Evolutionary conservation across 2,888 invertebrate species (phyloP), one percentile per base, ranked within the genome.

Genomic region (Odontocerum albicorne): DNA sequence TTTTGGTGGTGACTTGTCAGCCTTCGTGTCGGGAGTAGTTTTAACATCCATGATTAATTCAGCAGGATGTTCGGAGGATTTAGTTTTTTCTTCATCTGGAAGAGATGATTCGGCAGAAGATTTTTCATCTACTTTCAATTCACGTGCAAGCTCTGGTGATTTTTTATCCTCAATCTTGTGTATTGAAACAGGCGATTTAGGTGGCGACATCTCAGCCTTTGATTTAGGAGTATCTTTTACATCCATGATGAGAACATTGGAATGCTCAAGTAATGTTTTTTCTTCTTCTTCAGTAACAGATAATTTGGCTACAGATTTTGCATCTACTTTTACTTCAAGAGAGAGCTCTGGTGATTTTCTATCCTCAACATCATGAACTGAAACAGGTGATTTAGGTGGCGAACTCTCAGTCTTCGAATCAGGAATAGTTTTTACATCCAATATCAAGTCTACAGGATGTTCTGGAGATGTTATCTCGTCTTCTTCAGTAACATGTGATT

Each of bases 381-480:
- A 4, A 49, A 2, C 40, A 16, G 32, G 40, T 27, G 40, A 44
- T 27, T 13, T 44, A 17, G 31, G 15, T 13, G 46, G 19, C 6
- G 46, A 15, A 20, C 13, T 13, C n/a, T 21, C 12, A 16, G 20
- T 13, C 12, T 15, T 13, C 13, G 20, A 21, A 8, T 20, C 27
- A 10, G 10, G 21, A 15, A 22, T 19, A 21, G n/a, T n/a, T 44
- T 19, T 39, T 6, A 10, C 47, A 51, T 49, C 42, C n/a, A 6
- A 10, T 4, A 13, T 35, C 35, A 12, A 12, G 12, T 6, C 6
- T 7, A 12, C 4, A 10, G 35, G 12, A 7, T 7, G 6, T 6
- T 6, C 12, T 7, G 6, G n/a, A 35, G 12, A 10, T 7, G 6
- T 4, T 35, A 4, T 35, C 6, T 10, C 12, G 6, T 7, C 35